Percentiles rank a stretch among this genome's conserved stretches.
Conservation (phyloP, 2,797 vertebrate genomes). For the Enteromius unitaeniatus region DNA sequence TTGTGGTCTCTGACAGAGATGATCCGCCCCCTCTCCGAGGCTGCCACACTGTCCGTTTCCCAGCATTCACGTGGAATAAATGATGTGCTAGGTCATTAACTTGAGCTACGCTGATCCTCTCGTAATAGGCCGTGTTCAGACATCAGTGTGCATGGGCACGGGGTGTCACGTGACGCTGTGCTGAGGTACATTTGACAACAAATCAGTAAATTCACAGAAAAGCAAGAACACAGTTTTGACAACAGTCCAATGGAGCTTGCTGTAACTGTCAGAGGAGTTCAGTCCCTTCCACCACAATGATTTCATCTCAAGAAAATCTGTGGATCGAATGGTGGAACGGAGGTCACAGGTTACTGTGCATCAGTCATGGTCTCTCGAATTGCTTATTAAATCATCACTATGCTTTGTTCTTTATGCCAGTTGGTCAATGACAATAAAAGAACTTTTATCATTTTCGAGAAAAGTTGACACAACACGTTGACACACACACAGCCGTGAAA, state of each 20-base stretch:
- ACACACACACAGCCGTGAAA: neutral
- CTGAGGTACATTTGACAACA: conserved; percentile 77
- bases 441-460: neutral
- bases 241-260: conserved; percentile 78
- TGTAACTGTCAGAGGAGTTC: conserved; percentile 80
- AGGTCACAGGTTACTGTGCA: conserved; percentile 50
- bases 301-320: conserved; percentile 70
- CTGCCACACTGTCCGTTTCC: conserved; percentile 58
- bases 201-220: conserved; percentile 77
- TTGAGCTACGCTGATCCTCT: conserved; percentile 74
- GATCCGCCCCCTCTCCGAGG: conserved; percentile 60
- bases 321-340: conserved; percentile 50
- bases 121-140: conserved; percentile 77
- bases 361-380: conserved; percentile 47
- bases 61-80: conserved; percentile 68
- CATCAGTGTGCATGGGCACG: conserved; percentile 67
- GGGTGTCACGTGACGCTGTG: conserved; percentile 75
- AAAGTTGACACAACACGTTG: neutral
- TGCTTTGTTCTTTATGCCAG: conserved; percentile 12
- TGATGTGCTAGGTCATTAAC: conserved; percentile 76
- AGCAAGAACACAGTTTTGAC: conserved; percentile 81
- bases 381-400: conserved; percentile 49
- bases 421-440: neutral
- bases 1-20: conserved; percentile 53
- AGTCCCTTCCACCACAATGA: conserved; percentile 73